Evolutionary conservation across 2,888 invertebrate genomes (phyloP).

Genomic region (Antheraea yamamai): DNA sequence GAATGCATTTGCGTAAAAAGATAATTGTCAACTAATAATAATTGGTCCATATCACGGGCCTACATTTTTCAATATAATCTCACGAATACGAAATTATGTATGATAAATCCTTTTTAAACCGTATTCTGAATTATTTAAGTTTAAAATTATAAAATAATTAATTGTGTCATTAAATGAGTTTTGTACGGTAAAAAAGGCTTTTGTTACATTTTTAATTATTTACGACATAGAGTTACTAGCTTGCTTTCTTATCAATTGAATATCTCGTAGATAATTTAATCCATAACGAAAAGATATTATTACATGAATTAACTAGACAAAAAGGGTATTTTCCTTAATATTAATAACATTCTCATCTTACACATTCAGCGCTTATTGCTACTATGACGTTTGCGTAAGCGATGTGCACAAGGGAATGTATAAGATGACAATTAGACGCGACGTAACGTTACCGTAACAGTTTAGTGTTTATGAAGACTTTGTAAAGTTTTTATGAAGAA

Average conservation of each 20-base stretch:
- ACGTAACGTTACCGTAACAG: slow-evolving; percentile 31
- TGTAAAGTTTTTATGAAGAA: not conserved
- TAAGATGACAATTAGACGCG: slow-evolving; percentile 22
- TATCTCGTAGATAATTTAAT: not conserved
- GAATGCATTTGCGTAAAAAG: too few species aligned
- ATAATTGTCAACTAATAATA: too few species aligned
- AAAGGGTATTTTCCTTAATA: slow-evolving; percentile 25
- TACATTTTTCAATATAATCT: too few species aligned
- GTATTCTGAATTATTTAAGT: too few species aligned
- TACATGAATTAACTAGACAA: not conserved
- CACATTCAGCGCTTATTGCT: slow-evolving; percentile 39
- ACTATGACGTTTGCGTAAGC: slow-evolving; percentile 36
- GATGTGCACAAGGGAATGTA: slow-evolving; percentile 29
- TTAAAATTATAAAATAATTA: too few species aligned
- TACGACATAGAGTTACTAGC: too few species aligned
- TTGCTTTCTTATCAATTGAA: not conserved
- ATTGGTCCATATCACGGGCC: too few species aligned
- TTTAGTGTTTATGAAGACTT: not conserved
- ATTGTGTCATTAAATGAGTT: too few species aligned
- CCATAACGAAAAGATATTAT: not conserved
- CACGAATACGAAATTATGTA: too few species aligned
- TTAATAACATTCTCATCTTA: slow-evolving; percentile 41
- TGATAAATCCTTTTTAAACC: too few species aligned
- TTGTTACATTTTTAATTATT: too few species aligned
- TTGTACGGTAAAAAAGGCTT: too few species aligned